Evolutionary conservation across 2,888 invertebrate genomes (phyloP).

Genomic region (Lamellibrachia columna): DNA sequence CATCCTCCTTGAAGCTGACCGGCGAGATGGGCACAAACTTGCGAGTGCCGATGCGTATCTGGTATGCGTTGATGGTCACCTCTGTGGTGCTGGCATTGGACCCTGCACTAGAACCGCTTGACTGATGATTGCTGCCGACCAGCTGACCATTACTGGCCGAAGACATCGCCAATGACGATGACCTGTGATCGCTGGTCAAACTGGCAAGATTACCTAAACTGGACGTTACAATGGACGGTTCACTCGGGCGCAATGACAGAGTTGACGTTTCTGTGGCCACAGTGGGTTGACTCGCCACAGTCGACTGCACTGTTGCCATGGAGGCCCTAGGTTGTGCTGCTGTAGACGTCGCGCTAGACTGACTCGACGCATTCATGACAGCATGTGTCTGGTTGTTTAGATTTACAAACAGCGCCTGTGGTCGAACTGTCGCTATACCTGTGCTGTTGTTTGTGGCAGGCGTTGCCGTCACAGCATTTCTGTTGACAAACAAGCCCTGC

Average conservation of each 20-base stretch:
- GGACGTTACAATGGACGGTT: not conserved
- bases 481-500: constrained; percentile 34
- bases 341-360: not conserved
- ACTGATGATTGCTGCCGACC: constrained; percentile 8
- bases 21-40: constrained; percentile 40
- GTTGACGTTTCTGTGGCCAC: constrained; percentile 10
- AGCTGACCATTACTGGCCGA: constrained; percentile 5
- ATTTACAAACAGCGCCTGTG: constrained; percentile 35
- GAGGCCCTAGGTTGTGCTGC: constrained; percentile 22
- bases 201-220: not conserved
- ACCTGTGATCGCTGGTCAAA: not conserved
- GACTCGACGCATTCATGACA: not conserved
- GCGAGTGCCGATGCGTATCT: constrained; percentile 43
- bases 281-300: not conserved
- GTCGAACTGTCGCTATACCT: not conserved
- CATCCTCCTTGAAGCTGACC: constrained; percentile 45
- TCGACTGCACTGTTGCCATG: constrained; percentile 17
- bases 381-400: constrained; percentile 33
- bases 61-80: constrained; percentile 29
- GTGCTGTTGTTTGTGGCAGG: not conserved
- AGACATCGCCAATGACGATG: not conserved
- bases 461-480: constrained; percentile 18
- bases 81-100: not conserved
- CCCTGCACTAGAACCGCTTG: not conserved
- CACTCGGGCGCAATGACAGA: not conserved